phyloP scores from a whole-genome alignment of 2,113 vertebrate genomes.

The Equus przewalskii region DNA sequence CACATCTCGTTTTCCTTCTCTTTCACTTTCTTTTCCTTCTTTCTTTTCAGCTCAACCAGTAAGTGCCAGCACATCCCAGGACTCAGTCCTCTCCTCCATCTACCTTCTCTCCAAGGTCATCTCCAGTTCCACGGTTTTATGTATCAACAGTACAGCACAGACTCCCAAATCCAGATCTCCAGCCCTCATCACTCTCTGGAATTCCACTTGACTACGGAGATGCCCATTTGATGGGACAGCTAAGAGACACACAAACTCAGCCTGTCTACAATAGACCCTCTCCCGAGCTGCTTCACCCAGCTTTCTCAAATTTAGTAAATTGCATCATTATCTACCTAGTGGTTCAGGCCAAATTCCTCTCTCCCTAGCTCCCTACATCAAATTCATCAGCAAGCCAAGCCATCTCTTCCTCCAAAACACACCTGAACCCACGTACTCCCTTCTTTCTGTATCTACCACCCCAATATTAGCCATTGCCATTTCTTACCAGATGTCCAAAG shows the following conservation, averaged over 20 bases:
- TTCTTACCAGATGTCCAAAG: background rate
- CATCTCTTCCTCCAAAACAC: background rate
- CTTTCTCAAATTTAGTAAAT: background rate
- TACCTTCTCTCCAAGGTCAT: background rate
- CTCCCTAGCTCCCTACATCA: background rate
- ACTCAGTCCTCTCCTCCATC: background rate
- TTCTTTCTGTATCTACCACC: too few species aligned
- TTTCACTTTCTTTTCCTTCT: background rate
- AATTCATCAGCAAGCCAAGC: background rate
- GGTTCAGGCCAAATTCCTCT: background rate
- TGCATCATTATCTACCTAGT: background rate
- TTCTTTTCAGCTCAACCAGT: background rate
- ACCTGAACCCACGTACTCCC: fast-evolving
- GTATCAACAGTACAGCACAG: background rate
- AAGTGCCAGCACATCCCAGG: background rate
- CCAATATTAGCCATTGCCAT: background rate
- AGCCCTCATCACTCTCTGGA: background rate
- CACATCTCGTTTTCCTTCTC: background rate
- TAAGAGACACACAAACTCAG: background rate
- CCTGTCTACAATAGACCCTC: background rate
- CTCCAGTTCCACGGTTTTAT: background rate
- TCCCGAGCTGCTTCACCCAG: too few species aligned
- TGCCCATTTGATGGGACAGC: background rate
- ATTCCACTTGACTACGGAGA: background rate
- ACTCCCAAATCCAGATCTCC: background rate